A percentile compares a stretch with the other conserved stretches of the same genome.
phyloP scores from a whole-genome alignment of 2,113 vertebrate genomes.

The Mus pahari region DNA sequence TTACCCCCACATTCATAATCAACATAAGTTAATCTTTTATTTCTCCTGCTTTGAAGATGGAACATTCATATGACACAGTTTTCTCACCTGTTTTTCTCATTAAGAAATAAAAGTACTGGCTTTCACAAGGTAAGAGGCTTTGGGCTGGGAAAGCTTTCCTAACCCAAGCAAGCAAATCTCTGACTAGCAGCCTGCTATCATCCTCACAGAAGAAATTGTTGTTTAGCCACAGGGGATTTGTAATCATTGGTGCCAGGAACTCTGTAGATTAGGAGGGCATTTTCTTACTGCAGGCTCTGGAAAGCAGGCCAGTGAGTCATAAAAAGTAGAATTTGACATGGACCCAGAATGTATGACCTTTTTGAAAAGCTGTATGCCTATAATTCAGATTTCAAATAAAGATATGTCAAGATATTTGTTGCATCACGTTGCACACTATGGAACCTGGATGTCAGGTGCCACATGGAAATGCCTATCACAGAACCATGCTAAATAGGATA shows the following conservation, averaged over 20 bases:
- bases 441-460: neutral
- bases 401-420: neutral
- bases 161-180: conserved; percentile 17
- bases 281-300: neutral
- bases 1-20: neutral
- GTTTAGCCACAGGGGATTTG: neutral
- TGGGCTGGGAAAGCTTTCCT: conserved; percentile 12
- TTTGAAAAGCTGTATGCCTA: neutral
- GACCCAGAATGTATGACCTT: neutral
- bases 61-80: neutral
- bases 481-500: neutral
- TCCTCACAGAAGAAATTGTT: neutral
- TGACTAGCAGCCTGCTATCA: neutral
- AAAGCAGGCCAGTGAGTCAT: neutral
- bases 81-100: neutral
- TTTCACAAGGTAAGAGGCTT: conserved; percentile 12
- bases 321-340: neutral
- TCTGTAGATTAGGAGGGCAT: neutral
- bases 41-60: neutral
- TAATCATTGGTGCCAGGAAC: neutral
- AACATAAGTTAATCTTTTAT: neutral
- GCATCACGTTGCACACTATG: neutral
- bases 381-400: conserved; percentile 13
- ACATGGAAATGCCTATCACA: neutral
- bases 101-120: conserved; percentile 18